A percentile compares a stretch with the other conserved stretches of the same genome.
Conservation (phyloP, 1,140 invertebrate species). For the Drosophila trapezifrons region DNA sequence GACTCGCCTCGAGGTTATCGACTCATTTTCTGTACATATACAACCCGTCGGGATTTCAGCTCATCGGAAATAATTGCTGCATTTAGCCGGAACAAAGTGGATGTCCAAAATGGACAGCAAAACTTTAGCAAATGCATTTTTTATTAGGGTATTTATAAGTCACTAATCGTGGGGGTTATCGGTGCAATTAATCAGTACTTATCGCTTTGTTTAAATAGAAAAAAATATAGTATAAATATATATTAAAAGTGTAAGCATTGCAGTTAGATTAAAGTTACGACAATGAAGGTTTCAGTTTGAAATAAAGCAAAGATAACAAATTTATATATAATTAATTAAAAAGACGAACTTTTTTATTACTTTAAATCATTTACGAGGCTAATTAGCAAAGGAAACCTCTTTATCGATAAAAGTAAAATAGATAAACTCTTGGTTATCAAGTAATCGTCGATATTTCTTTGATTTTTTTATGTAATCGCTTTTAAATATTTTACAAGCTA, state of each 20-base stretch:
- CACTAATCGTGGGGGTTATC: background rate
- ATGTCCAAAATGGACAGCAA: background rate
- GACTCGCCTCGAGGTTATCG: slow-evolving; percentile 13
- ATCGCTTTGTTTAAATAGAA: background rate
- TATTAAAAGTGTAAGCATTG: slow-evolving; percentile 1
- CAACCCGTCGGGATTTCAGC: slow-evolving; percentile 7
- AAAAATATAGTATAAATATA: background rate
- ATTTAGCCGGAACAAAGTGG: slow-evolving; percentile 41
- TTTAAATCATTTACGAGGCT: too few species aligned
- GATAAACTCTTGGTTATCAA: too few species aligned
- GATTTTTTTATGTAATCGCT: too few species aligned
- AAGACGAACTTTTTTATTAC: too few species aligned
- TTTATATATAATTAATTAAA: background rate
- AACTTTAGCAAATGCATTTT: background rate
- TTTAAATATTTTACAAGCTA: too few species aligned
- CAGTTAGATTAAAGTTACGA: background rate
- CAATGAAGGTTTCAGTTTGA: background rate
- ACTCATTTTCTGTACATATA: slow-evolving; percentile 11
- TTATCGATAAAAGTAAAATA: too few species aligned
- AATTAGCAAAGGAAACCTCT: too few species aligned
- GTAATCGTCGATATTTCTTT: too few species aligned
- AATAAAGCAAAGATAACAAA: background rate
- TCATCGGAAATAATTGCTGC: slow-evolving; percentile 49
- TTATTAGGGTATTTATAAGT: background rate
- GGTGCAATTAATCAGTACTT: slow-evolving; percentile 11